Base-by-base conservation (phyloP, 2,113 vertebrate species). In the Anguilla rostrata region DNA sequence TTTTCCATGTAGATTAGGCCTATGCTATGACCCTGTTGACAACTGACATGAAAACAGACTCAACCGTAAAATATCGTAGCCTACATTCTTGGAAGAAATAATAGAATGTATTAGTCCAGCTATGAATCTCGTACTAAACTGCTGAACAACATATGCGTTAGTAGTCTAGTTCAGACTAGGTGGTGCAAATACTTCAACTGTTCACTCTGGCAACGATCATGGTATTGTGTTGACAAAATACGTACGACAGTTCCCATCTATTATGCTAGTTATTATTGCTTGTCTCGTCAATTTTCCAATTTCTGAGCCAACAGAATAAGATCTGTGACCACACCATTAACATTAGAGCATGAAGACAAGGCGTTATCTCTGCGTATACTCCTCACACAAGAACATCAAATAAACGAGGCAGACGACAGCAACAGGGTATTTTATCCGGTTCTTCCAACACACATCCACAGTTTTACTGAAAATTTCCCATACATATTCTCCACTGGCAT, bases 351-450 rank as follows among this genome's bases (percentile, higher is more conserved):
- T 85, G 84, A 82, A 53, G 87, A 85, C n/a, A 88, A 84, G 39
- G 71, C 66, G 14, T 20, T 78, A 87, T 90, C 43, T 29, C 39
- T 43, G 6, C 34, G 43, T 88, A 85, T 85, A 87, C 87, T 16
- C 88, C 88, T 86, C 63, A 83, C 85, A 82, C 34, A 34, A 34
- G 8, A 75, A 88, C 85, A 90, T 91, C 88, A 92, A 85, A 89
- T 84, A 88, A 83, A 91, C 83, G 87, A 84, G 78, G 84, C 49
- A 78, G 41, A 60, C 34, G 14, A 57, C 84, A 39, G 15, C 43
- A 84, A 0, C 57, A 78, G 11, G 60, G 39, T 60, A 20, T 78
- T 87, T 41, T 40, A 34, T 3, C 26, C 0, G 63, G 26, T 2
- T 75, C 71, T 34, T 29, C n/a, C 11, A 75, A 12, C n/a, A 75